A percentile compares a stretch with the other conserved stretches of the same genome.
Evolutionary conservation across 2,113 vertebrate species (phyloP).

Genomic region (Silurus glanis): DNA sequence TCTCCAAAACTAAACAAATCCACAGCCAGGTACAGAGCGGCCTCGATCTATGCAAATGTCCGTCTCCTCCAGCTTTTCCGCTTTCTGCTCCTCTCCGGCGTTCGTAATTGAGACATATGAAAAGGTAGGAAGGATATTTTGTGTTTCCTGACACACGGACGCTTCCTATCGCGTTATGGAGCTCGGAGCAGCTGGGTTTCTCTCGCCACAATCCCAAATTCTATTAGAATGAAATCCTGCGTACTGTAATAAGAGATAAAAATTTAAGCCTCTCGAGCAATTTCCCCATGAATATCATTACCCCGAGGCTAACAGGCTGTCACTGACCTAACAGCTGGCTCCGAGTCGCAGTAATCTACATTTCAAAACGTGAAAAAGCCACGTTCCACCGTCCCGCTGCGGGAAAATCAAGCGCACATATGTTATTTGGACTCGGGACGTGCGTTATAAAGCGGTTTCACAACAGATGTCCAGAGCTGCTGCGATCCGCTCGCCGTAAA

Average conservation of each 20-base stretch:
- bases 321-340: conserved; percentile 40
- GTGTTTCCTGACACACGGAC: conserved; percentile 30
- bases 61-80: neutral
- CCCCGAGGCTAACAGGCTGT: conserved; percentile 40
- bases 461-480: conserved; percentile 41
- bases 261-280: conserved; percentile 47
- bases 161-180: neutral
- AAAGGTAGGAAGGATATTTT: neutral
- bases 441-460: neutral
- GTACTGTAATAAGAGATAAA: conserved; percentile 48
- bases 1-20: neutral
- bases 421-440: conserved; percentile 18
- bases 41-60: neutral
- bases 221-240: conserved; percentile 51
- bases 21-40: neutral
- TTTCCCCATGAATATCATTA: conserved; percentile 53
- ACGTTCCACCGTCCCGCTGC: neutral
- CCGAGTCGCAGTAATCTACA: conserved; percentile 42
- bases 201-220: conserved; percentile 39
- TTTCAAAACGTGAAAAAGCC: conserved; percentile 29
- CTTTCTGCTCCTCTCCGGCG: neutral
- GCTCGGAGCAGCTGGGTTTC: conserved; percentile 33
- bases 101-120: conserved; percentile 36
- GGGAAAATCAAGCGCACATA: conserved; percentile 11
- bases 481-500: neutral